Evolutionary conservation across 53 echinoderm and acorn worm species (phyloP).

Genomic region (Arbacia lixula): DNA sequence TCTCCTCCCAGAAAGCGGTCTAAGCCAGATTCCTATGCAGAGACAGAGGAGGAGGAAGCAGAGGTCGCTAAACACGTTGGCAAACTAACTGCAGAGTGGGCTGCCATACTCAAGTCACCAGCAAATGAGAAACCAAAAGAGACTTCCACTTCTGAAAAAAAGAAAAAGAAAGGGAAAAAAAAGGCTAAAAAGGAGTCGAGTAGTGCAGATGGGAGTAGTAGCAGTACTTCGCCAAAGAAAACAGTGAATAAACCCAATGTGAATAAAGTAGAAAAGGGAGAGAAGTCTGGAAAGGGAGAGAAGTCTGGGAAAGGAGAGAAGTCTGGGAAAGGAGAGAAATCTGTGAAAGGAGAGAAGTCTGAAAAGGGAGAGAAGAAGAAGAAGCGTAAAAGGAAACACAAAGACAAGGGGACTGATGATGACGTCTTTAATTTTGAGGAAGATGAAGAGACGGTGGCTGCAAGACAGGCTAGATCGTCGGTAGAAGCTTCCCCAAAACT

Average conservation of each 20-base stretch:
- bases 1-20: constrained; percentile 31
- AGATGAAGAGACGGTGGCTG: constrained; percentile 9
- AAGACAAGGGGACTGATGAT: constrained; percentile 7
- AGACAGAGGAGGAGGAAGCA: constrained; percentile 12
- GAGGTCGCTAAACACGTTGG: neutral
- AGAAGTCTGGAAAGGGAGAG: neutral
- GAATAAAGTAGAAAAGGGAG: constrained; percentile 8
- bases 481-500: constrained; percentile 1
- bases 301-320: neutral
- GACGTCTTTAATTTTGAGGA: constrained; percentile 48
- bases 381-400: constrained; percentile 39
- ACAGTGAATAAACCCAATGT: too few species aligned
- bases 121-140: constrained; percentile 20
- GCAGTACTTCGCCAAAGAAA: constrained; percentile 3
- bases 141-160: constrained; percentile 21
- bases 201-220: constrained; percentile 9
- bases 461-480: constrained; percentile 2
- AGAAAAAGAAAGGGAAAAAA: constrained; percentile 26
- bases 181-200: constrained; percentile 23
- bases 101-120: constrained; percentile 10
- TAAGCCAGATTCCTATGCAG: constrained; percentile 15
- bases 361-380: constrained; percentile 13
- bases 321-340: neutral
- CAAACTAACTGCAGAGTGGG: constrained; percentile 33
- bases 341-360: constrained; percentile 7